These are phyloP conservation scores for Drosophila oshimai DNA, from an alignment of 1,140 invertebrate species.

Conservation along the genomic window DNA sequence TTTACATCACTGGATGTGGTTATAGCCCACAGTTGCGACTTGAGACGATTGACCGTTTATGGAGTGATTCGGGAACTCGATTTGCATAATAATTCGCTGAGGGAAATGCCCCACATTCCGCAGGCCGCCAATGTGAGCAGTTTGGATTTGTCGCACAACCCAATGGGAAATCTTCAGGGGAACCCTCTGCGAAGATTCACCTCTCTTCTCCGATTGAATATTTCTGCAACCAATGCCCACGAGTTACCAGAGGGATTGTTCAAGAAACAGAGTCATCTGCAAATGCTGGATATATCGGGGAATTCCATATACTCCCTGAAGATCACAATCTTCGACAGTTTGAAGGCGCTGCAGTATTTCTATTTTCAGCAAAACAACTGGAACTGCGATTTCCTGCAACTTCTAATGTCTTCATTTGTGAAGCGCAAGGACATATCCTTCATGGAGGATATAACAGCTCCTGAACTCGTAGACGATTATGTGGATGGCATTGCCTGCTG, in stretches of 20 bases:
- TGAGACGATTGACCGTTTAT: conserved; percentile 62
- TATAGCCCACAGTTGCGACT: conserved; percentile 62
- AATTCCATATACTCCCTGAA: conserved; percentile 73
- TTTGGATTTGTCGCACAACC: conserved; percentile 72
- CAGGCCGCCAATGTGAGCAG: conserved; percentile 64
- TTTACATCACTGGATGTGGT: conserved; percentile 53
- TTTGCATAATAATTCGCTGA: conserved; percentile 75
- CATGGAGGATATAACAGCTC: conserved; percentile 71
- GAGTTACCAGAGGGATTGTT: conserved; percentile 71
- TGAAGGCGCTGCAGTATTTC: conserved; percentile 78
- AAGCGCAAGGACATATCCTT: conserved; percentile 72
- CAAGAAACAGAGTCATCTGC: conserved; percentile 69
- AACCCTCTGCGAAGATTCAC: conserved; percentile 70
- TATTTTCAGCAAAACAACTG: conserved; percentile 81
- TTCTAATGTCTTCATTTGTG: conserved; percentile 75
- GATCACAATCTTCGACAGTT: conserved; percentile 70
- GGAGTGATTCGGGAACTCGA: conserved; percentile 63
- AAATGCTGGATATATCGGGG: conserved; percentile 70
- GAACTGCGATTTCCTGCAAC: conserved; percentile 78
- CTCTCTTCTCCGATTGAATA: conserved; percentile 55
- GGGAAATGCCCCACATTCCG: conserved; percentile 69
- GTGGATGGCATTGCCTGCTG: conserved; percentile 78
- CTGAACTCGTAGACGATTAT: conserved; percentile 77
- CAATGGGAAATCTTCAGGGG: conserved; percentile 66
- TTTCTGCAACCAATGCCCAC: conserved; percentile 60